Evolutionary conservation across 2,888 invertebrate species (phyloP), one percentile per base, ranked within the genome.

Genomic region (Volucella bombylans): DNA sequence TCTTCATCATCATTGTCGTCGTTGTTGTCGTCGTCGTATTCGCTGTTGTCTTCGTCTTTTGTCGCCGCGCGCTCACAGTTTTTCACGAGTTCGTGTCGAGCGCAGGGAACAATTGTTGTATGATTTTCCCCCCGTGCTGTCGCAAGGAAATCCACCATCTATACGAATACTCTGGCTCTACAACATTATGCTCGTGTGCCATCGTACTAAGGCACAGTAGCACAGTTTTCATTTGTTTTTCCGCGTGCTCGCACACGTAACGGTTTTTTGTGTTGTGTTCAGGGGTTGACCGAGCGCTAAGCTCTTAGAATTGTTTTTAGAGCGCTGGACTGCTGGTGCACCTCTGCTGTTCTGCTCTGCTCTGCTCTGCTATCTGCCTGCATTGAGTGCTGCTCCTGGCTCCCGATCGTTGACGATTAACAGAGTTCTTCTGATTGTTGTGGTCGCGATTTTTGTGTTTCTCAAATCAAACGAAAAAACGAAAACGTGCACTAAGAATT

Each of bases 191-290:
- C 73, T 87, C 86, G 87, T 86, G 81, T 82, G 78, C 81, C 65
- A 69, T 77, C 72, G 69, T 78, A 67, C 82, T 78, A 73, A 79
- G 81, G 81, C 86, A 87, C 86, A 86, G 87, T 88, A 89, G 87
- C 90, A 91, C 90, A 92, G 92, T 92, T 92, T 92, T 89, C 91
- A 90, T 91, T 91, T 91, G 92, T 91, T 92, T 91, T 91, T 91
- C 91, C 92, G 92, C 91, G 91, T 91, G 92, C 90, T 91, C 91
- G 90, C 92, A 92, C 91, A 92, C 90, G 90, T 85, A 85, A 85
- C 81, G 85, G 81, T 87, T 87, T 86, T 86, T 86, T 82, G 86
- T 79, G 67, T 82, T 86, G 57, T 81, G 50, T 82, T 81, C 69
- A 68, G 57, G 79, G 76, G 74, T 82, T 85, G 74, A 83, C 77